Conservation (phyloP, 2,113 vertebrate genomes). For the Gymnogyps californianus region DNA sequence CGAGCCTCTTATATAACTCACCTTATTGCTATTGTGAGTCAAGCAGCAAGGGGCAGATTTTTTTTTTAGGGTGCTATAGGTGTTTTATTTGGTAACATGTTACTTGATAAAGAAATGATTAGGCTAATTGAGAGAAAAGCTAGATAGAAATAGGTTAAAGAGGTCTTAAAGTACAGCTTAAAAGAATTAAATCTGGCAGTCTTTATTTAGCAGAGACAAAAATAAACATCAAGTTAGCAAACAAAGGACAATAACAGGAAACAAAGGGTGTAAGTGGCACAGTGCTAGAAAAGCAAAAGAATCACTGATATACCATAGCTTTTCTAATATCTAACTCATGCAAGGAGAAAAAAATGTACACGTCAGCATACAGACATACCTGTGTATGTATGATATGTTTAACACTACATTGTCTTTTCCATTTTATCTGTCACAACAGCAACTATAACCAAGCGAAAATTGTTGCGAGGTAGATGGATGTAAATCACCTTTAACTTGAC, state of each 20-base stretch:
- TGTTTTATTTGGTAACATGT: conserved; percentile 28
- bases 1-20: background rate
- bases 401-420: background rate
- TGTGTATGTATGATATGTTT: background rate
- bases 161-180: conserved; percentile 48
- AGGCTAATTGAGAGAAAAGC: conserved; percentile 62
- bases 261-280: background rate
- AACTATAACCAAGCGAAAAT: background rate
- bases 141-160: conserved; percentile 65
- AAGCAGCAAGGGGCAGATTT: background rate
- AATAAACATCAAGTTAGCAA: conserved; percentile 45
- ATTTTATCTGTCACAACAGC: background rate
- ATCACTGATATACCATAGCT: background rate
- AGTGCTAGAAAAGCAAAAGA: background rate
- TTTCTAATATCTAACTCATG: background rate
- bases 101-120: conserved; percentile 55
- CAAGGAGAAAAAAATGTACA: background rate
- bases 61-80: background rate
- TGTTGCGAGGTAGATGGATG: background rate
- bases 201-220: conserved; percentile 59
- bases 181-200: conserved; percentile 40
- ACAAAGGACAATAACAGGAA: conserved; percentile 49
- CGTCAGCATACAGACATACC: background rate
- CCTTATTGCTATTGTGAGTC: conserved; percentile 1
- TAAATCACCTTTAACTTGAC: background rate